phyloP scores from a whole-genome alignment of 2,113 vertebrate genomes.

The Octodon degus region DNA sequence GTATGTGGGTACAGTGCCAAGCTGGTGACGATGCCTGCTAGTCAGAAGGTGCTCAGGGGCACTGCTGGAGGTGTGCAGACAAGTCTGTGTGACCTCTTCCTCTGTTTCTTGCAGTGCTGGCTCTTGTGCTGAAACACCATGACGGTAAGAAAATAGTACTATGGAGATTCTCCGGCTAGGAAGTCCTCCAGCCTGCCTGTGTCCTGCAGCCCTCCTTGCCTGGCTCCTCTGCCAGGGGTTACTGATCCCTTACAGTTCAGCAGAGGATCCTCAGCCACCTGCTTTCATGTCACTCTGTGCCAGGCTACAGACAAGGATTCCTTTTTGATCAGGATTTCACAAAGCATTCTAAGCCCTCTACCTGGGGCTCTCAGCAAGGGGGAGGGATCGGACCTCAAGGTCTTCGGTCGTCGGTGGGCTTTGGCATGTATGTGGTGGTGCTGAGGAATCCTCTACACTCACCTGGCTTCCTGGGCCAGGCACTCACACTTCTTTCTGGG shows the following conservation, averaged over 20 bases:
- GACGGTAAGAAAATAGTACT: slow-evolving; percentile 63
- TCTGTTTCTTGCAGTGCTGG: slow-evolving; percentile 65
- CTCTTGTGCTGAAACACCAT: slow-evolving; percentile 50
- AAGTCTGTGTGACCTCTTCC: not conserved
- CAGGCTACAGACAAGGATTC: not conserved
- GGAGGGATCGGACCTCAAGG: too few relatives aligned
- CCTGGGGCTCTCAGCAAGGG: not conserved
- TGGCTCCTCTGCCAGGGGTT: not conserved
- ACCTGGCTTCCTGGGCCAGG: not conserved
- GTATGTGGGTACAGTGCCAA: not conserved
- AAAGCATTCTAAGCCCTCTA: not conserved
- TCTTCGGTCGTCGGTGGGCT: too few relatives aligned
- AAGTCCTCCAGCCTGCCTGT: not conserved
- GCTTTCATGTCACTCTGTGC: not conserved
- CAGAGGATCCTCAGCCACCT: not conserved
- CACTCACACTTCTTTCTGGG: not conserved
- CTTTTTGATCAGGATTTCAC: not conserved
- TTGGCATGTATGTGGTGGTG: not conserved
- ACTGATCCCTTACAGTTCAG: not conserved
- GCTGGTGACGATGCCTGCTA: not conserved
- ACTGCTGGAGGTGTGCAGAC: fast-evolving
- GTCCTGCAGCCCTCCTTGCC: not conserved
- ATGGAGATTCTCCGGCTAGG: not conserved
- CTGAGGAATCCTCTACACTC: not conserved
- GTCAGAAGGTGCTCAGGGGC: not conserved